Conservation (phyloP, 2,888 invertebrate genomes). For the Cosmorhoe ocellata region DNA sequence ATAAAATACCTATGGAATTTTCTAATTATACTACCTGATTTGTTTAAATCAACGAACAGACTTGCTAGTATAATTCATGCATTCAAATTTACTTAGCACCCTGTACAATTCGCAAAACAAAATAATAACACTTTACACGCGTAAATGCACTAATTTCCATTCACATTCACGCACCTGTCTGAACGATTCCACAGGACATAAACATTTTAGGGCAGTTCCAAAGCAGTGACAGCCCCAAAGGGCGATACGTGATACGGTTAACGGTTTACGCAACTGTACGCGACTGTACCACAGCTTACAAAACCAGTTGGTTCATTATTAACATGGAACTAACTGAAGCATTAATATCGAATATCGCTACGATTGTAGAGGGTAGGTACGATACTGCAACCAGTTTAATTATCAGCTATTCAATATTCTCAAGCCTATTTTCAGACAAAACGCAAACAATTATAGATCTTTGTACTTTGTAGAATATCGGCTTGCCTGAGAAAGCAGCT, state of each 20-base stretch:
- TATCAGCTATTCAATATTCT: too few relatives aligned
- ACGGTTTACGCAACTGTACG: conserved; percentile 26
- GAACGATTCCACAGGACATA: conserved; percentile 22
- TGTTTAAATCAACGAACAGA: too few relatives aligned
- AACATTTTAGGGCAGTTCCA: conserved; percentile 26
- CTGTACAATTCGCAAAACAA: background rate
- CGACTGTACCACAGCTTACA: conserved; percentile 16
- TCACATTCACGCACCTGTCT: conserved; percentile 18
- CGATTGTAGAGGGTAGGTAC: too few relatives aligned
- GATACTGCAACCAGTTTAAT: too few relatives aligned
- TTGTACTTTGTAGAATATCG: too few relatives aligned
- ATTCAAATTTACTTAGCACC: too few relatives aligned
- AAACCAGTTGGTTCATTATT: background rate
- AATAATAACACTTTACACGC: conserved; percentile 1
- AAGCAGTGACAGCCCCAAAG: conserved; percentile 27
- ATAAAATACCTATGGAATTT: too few relatives aligned
- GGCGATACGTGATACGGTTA: conserved; percentile 28
- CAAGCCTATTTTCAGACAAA: too few relatives aligned
- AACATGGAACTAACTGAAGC: background rate
- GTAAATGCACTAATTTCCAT: conserved; percentile 21
- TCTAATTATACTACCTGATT: too few relatives aligned
- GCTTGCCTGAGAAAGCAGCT: conserved; percentile 1
- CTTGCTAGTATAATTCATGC: too few relatives aligned
- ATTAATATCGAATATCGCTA: too few relatives aligned
- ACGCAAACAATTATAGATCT: too few relatives aligned